Percentiles rank a stretch among this genome's conserved stretches.
These are phyloP conservation scores for Malthinus flaveolus DNA, from an alignment of 2,888 invertebrate genomes.

Conservation along the genomic window DNA sequence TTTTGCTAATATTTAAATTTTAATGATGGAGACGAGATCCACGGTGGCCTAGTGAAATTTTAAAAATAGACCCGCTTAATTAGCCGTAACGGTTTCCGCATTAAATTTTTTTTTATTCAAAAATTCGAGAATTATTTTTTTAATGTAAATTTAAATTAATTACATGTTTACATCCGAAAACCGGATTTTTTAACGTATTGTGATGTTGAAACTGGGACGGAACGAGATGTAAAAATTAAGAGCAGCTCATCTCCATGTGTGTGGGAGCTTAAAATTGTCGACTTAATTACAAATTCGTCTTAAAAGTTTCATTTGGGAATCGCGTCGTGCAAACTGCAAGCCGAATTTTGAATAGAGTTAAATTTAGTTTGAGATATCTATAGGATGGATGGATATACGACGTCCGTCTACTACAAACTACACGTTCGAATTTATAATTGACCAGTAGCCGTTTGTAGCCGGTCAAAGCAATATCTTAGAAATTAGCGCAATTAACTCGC, in stretches of 20 bases:
- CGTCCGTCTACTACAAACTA: slow-evolving; percentile 15
- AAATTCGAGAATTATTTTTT: not conserved
- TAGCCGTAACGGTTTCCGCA: too few species aligned
- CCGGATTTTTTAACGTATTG: too few species aligned
- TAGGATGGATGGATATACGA: slow-evolving; percentile 9
- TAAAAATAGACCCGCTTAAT: too few species aligned
- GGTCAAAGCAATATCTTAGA: slow-evolving; percentile 14
- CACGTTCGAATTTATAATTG: slow-evolving; percentile 25
- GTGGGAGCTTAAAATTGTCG: too few species aligned
- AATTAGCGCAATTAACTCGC: slow-evolving; percentile 5
- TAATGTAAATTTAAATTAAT: not conserved
- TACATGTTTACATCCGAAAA: not conserved
- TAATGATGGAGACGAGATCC: not conserved
- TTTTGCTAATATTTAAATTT: slow-evolving; percentile 1
- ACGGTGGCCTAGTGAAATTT: too few species aligned
- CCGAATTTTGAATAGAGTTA: slow-evolving; percentile 13
- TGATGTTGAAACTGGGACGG: too few species aligned
- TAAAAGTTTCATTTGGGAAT: too few species aligned
- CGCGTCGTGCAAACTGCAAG: too few species aligned
- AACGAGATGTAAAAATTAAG: too few species aligned
- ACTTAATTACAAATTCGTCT: too few species aligned
- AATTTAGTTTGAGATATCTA: slow-evolving; percentile 19
- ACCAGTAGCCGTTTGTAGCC: slow-evolving; percentile 27
- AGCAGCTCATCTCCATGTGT: too few species aligned
- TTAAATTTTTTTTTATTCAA: slow-evolving; percentile 3